These are phyloP conservation scores for Drosophila phalerata DNA, from an alignment of 2,888 invertebrate genomes.

Conservation along the genomic window DNA sequence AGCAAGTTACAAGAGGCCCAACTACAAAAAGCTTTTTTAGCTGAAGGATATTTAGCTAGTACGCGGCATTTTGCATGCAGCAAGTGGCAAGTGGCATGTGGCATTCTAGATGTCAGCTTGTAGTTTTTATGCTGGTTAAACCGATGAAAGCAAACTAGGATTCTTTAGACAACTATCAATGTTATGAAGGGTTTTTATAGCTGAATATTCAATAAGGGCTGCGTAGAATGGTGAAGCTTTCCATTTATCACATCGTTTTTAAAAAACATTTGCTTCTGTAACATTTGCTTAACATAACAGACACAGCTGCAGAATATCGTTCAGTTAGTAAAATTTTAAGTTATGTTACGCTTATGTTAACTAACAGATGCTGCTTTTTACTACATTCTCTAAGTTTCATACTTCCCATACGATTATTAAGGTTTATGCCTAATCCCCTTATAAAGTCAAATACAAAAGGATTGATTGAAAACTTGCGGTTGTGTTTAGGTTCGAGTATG, in stretches of 20 bases:
- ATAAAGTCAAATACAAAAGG: background rate
- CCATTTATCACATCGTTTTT: background rate
- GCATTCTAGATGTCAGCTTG: constrained; percentile 5
- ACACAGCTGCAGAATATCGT: background rate
- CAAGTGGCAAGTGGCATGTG: constrained; percentile 29
- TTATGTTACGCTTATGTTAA: background rate
- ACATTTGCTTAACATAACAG: background rate
- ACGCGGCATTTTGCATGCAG: constrained; percentile 19
- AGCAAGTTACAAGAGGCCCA: constrained; percentile 29
- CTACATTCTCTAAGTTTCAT: too few relatives aligned
- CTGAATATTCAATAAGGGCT: background rate
- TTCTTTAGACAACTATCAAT: constrained; percentile 7
- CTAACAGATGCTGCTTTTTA: background rate
- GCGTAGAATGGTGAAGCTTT: background rate
- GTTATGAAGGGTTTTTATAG: background rate
- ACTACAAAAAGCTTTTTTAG: constrained; percentile 12
- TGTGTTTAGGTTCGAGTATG: background rate
- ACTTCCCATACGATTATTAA: background rate
- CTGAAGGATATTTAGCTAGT: constrained; percentile 16
- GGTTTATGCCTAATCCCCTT: background rate
- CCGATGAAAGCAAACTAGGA: background rate
- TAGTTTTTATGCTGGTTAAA: constrained; percentile 10
- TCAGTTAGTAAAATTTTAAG: background rate
- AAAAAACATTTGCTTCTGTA: background rate
- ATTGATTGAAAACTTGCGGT: background rate